Conservation (phyloP, 1,140 invertebrate species). For the Nymphalis io region DNA sequence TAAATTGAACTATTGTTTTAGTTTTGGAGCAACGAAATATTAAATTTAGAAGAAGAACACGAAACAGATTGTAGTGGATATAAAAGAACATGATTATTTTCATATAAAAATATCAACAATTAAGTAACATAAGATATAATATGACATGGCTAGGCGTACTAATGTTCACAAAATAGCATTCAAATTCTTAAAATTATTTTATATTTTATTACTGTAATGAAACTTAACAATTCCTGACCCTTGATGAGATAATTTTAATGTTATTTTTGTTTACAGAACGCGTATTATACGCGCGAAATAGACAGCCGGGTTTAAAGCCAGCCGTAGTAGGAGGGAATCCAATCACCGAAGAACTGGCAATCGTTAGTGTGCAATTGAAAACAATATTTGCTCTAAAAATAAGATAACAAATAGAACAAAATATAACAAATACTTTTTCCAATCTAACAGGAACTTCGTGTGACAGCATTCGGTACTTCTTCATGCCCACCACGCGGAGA, state of each 20-base stretch:
- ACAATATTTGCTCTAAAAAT: not conserved
- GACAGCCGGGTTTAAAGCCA: conserved; percentile 59
- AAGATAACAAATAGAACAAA: not conserved
- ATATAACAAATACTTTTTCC: not conserved
- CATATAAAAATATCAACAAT: too few species aligned
- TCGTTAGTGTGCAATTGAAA: conserved; percentile 78
- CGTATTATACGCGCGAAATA: conserved; percentile 72
- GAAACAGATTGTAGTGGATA: too few species aligned
- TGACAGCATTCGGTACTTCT: conserved; percentile 82
- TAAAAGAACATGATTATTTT: too few species aligned
- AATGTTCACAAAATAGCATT: too few species aligned
- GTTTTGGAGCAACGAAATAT: too few species aligned
- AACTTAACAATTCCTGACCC: not conserved
- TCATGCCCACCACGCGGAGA: conserved; percentile 83
- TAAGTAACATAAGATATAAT: too few species aligned
- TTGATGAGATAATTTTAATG: not conserved
- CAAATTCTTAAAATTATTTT: too few species aligned
- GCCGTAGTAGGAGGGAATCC: conserved; percentile 82
- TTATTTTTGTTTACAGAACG: conserved; percentile 63
- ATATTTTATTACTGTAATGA: too few species aligned
- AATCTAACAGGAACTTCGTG: conserved; percentile 79
- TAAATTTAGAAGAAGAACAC: too few species aligned
- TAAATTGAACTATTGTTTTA: not conserved
- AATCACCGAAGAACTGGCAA: conserved; percentile 84
- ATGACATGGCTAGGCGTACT: too few species aligned